Conservation (phyloP, 2,113 vertebrate species). For the Mixornis gularis region DNA sequence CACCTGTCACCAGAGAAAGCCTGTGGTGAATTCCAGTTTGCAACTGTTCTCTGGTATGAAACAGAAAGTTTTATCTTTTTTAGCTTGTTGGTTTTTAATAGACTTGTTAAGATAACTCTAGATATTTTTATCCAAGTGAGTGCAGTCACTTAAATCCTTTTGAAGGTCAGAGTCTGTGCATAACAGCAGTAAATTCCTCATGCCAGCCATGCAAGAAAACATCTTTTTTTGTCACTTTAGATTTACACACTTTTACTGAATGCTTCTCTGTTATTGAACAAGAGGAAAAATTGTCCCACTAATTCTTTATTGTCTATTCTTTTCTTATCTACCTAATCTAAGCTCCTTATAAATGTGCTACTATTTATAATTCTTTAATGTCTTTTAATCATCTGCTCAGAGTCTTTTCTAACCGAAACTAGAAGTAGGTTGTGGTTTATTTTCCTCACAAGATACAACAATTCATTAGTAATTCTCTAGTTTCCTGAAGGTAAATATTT, state of each 20-base stretch:
- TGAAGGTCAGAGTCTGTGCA: background rate
- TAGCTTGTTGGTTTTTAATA: background rate
- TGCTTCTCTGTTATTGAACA: background rate
- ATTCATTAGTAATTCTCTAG: background rate
- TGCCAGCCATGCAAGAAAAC: background rate
- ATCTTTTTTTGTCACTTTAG: background rate
- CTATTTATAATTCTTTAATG: background rate
- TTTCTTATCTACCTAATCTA: background rate
- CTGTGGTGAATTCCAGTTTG: background rate
- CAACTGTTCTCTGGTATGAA: background rate
- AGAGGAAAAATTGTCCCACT: background rate
- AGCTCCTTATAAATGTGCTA: background rate
- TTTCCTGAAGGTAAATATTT: background rate
- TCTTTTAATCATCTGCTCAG: background rate
- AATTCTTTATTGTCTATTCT: background rate
- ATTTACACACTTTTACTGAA: background rate
- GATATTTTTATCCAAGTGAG: conserved; percentile 2
- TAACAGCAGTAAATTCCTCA: background rate
- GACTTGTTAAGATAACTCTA: background rate
- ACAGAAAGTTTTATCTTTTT: background rate
- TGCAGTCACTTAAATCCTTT: background rate
- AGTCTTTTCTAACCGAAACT: background rate
- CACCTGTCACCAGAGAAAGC: background rate
- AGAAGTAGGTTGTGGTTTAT: background rate
- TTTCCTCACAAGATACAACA: background rate